These are phyloP conservation scores for Cerastoderma edule DNA, from an alignment of 2,888 invertebrate genomes.

Conservation along the genomic window DNA sequence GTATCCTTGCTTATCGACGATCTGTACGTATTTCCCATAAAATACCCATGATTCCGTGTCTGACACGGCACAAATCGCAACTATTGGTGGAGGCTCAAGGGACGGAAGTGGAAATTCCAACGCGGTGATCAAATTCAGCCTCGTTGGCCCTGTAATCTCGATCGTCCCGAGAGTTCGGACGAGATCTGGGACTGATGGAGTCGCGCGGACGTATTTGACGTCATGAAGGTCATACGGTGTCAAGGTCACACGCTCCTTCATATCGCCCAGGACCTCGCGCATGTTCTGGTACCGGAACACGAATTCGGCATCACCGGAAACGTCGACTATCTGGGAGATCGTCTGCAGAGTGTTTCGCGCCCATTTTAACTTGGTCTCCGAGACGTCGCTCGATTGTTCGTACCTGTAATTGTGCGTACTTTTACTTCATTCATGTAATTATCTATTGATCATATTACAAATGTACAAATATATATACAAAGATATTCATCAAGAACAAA, in stretches of 20 bases:
- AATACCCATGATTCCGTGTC: conserved; percentile 17
- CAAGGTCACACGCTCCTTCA: conserved; percentile 16
- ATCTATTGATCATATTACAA: too few relatives aligned
- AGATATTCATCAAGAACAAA: too few relatives aligned
- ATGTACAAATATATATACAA: too few relatives aligned
- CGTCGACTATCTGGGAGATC: conserved; percentile 10
- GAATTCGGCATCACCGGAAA: conserved; percentile 10
- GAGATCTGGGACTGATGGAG: background rate
- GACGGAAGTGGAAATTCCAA: conserved; percentile 13
- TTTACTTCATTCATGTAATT: too few relatives aligned
- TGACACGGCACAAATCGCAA: conserved; percentile 5
- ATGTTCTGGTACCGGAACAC: background rate
- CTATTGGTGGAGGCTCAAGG: conserved; percentile 9
- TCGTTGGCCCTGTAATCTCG: conserved; percentile 4
- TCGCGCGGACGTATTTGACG: conserved; percentile 1
- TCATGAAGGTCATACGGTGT: background rate
- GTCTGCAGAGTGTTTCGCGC: conserved; percentile 16
- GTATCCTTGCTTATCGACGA: conserved; percentile 14
- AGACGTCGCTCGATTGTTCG: conserved; percentile 4
- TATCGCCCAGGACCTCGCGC: conserved; percentile 5
- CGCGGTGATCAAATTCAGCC: background rate
- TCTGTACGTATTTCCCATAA: conserved; percentile 6
- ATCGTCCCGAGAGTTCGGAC: background rate
- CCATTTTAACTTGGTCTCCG: conserved; percentile 16
- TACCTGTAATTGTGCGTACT: too few relatives aligned